A percentile compares a stretch with the other conserved stretches of the same genome.
Evolutionary conservation across 2,113 vertebrate genomes (phyloP).

Genomic region (Rallus limicola): DNA sequence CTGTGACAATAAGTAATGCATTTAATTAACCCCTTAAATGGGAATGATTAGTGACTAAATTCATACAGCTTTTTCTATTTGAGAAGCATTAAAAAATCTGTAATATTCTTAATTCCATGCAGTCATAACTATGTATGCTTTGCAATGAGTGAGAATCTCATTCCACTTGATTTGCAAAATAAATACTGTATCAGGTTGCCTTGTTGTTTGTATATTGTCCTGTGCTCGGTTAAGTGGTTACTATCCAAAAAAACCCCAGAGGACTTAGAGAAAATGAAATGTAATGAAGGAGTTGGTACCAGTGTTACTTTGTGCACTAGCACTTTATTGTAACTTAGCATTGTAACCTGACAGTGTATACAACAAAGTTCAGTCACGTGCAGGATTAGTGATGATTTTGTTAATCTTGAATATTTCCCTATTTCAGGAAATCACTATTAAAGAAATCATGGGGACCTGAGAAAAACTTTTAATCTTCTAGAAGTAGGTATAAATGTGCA

Average conservation of each 20-base stretch:
- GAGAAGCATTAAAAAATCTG: background rate
- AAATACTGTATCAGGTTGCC: background rate
- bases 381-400: background rate
- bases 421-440: background rate
- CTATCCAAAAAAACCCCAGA: background rate
- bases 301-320: background rate
- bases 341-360: background rate
- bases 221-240: background rate
- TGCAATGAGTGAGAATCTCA: background rate
- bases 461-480: background rate
- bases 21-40: background rate
- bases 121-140: background rate
- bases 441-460: background rate
- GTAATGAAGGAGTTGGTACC: background rate
- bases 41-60: background rate
- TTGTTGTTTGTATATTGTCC: background rate
- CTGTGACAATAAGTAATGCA: background rate
- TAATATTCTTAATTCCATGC: background rate
- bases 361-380: background rate
- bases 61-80: background rate
- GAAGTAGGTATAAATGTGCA: background rate
- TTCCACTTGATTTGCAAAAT: background rate
- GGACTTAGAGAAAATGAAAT: background rate
- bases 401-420: background rate
- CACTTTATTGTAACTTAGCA: background rate